Conservation (phyloP, 1,140 invertebrate species). For the Probaryconus sp. region DNA sequence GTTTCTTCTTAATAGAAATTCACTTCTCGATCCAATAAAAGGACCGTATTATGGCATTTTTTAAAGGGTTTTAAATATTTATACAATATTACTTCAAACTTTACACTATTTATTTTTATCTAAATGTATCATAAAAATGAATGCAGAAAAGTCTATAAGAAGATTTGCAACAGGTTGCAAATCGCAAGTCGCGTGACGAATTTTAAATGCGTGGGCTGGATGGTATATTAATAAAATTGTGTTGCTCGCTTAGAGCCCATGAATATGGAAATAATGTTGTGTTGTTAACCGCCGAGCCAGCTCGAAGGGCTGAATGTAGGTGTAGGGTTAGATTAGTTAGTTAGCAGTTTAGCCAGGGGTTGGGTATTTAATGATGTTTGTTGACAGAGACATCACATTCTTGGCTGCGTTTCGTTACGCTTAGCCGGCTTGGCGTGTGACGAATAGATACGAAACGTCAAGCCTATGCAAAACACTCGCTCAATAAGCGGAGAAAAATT, state of each 20-base stretch:
- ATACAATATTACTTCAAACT: too few species aligned
- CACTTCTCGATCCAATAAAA: too few species aligned
- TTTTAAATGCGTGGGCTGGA: slow-evolving; percentile 49
- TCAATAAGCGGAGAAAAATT: slow-evolving; percentile 32
- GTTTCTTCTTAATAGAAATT: too few species aligned
- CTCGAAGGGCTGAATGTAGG: slow-evolving; percentile 52
- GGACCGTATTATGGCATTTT: too few species aligned
- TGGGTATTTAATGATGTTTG: slow-evolving; percentile 49
- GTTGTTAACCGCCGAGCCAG: too few species aligned
- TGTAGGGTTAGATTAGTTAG: slow-evolving; percentile 36
- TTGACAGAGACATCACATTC: slow-evolving; percentile 64
- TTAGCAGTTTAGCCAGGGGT: too few species aligned
- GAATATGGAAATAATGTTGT: slow-evolving; percentile 60
- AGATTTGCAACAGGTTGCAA: too few species aligned
- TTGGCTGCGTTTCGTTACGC: slow-evolving; percentile 42
- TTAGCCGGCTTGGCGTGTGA: slow-evolving; percentile 35
- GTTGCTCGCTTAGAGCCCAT: slow-evolving; percentile 34
- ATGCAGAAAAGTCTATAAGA: too few species aligned
- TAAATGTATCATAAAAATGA: too few species aligned
- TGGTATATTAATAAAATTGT: slow-evolving; percentile 63
- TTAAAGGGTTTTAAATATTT: too few species aligned
- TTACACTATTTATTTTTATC: too few species aligned
- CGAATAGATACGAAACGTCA: slow-evolving; percentile 47
- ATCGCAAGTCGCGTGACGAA: slow-evolving; percentile 64
- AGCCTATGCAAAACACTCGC: slow-evolving; percentile 36